Base-by-base conservation (phyloP, 37 sponge, comb jelly and placozoan genomes). In the Petrosia ficiformis region DNA sequence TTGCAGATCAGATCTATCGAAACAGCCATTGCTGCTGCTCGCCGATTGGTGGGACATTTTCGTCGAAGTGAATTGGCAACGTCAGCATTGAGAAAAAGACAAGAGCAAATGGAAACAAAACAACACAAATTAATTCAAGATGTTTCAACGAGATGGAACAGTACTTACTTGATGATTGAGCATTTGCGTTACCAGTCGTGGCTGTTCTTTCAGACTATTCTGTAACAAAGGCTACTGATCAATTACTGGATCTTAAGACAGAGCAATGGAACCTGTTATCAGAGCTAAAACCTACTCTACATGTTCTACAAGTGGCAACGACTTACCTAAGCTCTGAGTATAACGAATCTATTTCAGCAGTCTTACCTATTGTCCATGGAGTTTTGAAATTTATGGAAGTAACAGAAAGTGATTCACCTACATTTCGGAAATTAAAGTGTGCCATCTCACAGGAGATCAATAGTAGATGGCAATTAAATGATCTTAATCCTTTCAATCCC, bases 251-350 rank as follows among this genome's bases (percentile, higher is more conserved):
- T 41, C 44, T 43, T 29, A 72, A 39, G 29, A 43, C 4, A 4
- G 73, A 72, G 4, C 73, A 72, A 25, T 72, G 73, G 73, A 24
- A 72, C 4, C 25, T 72, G 2, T 24, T 72, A 4, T 11, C 3
- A 25, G 52, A 4, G 16, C 52, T 72, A 41, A 4, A 39, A 39
- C 3, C 6, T 4, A 43, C 30, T 6, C 31, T 72, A 72, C 21
- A 42, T 4, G 16, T 24, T 21, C 44, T 72, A 5, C 26, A 72
- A 43, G 73, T 72, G 24, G 73, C 54, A 30, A 72, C 43, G 5
- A 72, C 73, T 38, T 69, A 69, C 71, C 8, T 69, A 16, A 69
- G 71, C 34, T 10, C 39, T 37, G 71, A 69, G 34, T 69, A 69
- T 40, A 69, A 69, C 35, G 34, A 36, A 11, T 69, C 71, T 36